These are phyloP conservation scores for Conistra vaccinii DNA, from an alignment of 2,888 invertebrate species.

Conservation along the genomic window DNA sequence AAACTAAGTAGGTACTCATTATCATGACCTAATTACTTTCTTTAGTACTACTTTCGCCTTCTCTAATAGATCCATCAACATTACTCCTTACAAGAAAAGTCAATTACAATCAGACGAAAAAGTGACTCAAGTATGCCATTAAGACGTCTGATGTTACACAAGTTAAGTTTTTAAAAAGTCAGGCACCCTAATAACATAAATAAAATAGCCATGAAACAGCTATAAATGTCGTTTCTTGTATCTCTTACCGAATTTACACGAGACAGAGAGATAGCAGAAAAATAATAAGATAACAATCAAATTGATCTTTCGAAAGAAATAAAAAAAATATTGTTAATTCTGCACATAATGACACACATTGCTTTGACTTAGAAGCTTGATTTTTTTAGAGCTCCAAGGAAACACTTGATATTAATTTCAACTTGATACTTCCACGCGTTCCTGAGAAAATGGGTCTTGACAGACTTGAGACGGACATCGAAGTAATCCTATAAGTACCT, in stretches of 20 bases:
- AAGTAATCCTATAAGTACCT: no score
- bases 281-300: neutral
- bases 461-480: no score
- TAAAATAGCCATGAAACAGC: constrained; percentile 55
- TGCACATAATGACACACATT: neutral
- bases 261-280: constrained; percentile 33
- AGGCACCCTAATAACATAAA: constrained; percentile 51
- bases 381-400: no score
- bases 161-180: constrained; percentile 48
- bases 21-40: constrained; percentile 16
- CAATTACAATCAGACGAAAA: constrained; percentile 31
- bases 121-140: constrained; percentile 17
- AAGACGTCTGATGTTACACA: constrained; percentile 4
- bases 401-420: no score
- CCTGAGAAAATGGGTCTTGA: no score
- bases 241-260: constrained; percentile 26
- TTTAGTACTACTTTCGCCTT: neutral
- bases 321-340: neutral
- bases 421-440: no score
- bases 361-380: no score
- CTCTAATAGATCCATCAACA: constrained; percentile 24
- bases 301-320: neutral
- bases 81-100: neutral
- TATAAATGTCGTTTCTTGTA: constrained; percentile 67
- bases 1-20: neutral